These are phyloP conservation scores for Papilio machaon DNA, from an alignment of 1,140 invertebrate genomes.

Conservation along the genomic window DNA sequence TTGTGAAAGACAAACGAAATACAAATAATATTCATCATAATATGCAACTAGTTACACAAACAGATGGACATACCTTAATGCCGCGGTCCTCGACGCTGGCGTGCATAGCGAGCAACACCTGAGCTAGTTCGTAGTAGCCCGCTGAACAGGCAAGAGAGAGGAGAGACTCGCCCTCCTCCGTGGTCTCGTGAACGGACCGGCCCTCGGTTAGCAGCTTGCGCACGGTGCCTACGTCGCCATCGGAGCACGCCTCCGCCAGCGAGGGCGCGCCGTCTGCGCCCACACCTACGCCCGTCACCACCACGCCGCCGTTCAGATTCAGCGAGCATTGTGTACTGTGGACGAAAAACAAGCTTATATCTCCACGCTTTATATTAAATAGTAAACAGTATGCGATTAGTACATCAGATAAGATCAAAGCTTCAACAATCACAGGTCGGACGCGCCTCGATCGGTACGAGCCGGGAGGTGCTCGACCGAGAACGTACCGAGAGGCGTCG, in stretches of 20 bases:
- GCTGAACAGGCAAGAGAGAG: constrained; percentile 96
- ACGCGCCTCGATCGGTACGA: constrained; percentile 63
- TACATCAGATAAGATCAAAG: constrained; percentile 80
- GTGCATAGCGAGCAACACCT: constrained; percentile 97
- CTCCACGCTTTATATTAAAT: not conserved
- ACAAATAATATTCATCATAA: too few species aligned
- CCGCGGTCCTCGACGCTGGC: constrained; percentile 98
- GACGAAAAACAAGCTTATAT: constrained; percentile 39
- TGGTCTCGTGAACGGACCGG: constrained; percentile 93
- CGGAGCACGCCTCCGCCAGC: constrained; percentile 94
- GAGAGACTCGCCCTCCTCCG: constrained; percentile 95
- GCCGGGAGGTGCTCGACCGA: constrained; percentile 65
- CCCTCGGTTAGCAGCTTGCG: constrained; percentile 95
- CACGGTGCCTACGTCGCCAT: constrained; percentile 96
- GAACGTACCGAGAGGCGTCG: constrained; percentile 57
- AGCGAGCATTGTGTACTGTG: constrained; percentile 70
- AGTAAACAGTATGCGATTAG: not conserved
- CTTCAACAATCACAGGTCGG: constrained; percentile 70
- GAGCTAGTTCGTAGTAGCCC: constrained; percentile 96
- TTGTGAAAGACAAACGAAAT: too few species aligned
- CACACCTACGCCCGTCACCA: constrained; percentile 61
- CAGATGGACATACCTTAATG: constrained; percentile 84
- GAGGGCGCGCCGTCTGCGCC: constrained; percentile 82
- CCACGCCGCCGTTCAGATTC: constrained; percentile 60
- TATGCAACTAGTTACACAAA: too few species aligned